These are phyloP conservation scores for Avahi laniger DNA, from an alignment of 2,797 vertebrate genomes.

Conservation along the genomic window DNA sequence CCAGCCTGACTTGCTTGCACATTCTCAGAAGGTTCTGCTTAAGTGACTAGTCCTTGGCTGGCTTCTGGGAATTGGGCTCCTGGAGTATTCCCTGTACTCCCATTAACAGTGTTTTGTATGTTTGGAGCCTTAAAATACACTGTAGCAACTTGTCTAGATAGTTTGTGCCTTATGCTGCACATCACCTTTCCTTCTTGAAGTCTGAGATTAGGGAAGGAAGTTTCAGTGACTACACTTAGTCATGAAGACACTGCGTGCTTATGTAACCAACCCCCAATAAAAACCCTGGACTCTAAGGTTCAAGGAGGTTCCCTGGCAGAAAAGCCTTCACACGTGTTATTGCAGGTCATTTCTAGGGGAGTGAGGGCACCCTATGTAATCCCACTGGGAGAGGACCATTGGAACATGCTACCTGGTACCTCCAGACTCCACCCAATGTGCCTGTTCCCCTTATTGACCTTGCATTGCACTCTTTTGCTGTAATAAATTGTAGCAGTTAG, in stretches of 20 bases:
- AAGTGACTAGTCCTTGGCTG: too few species aligned
- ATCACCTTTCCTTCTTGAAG: background rate
- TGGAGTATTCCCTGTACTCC: background rate
- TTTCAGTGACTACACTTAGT: background rate
- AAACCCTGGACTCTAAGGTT: background rate
- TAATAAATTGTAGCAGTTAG: background rate
- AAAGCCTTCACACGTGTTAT: background rate
- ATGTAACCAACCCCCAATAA: background rate
- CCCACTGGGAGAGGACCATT: background rate
- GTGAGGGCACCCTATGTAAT: background rate
- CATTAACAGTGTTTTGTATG: background rate
- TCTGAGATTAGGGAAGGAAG: background rate
- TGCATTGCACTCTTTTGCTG: background rate
- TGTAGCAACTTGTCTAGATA: background rate
- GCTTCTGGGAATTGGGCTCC: too few species aligned
- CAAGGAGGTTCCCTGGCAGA: background rate
- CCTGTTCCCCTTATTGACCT: background rate
- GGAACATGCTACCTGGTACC: background rate
- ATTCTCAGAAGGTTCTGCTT: too few species aligned
- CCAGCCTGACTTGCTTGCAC: background rate
- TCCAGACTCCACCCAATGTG: background rate
- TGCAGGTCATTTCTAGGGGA: background rate
- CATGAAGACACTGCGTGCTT: background rate
- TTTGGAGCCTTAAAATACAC: background rate
- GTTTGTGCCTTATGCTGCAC: background rate